phyloP scores from a whole-genome alignment of 1,140 invertebrate genomes.

The Papilio polyxenes region DNA sequence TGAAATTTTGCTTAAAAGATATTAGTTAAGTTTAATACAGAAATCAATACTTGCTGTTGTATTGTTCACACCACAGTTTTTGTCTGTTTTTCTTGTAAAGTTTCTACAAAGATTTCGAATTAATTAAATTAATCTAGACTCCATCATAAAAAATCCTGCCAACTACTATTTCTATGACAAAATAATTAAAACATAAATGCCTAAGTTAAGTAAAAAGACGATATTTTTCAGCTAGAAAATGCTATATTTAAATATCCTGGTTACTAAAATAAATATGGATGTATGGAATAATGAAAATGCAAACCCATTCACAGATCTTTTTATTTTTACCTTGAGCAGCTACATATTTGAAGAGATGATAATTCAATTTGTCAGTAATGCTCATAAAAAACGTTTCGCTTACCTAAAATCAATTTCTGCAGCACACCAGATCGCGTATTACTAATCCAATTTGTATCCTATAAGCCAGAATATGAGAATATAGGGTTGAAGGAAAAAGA shows the following conservation, averaged over 20 bases:
- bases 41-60: too few relatives aligned
- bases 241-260: too few relatives aligned
- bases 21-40: neutral
- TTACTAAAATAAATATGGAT: neutral
- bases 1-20: constrained; percentile 20
- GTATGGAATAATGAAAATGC: neutral
- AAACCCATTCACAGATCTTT: neutral
- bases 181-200: too few relatives aligned
- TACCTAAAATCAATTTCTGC: constrained; percentile 55
- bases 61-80: too few relatives aligned
- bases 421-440: constrained; percentile 50
- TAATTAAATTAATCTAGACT: too few relatives aligned
- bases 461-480: constrained; percentile 57
- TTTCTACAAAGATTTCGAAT: too few relatives aligned
- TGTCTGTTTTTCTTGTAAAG: too few relatives aligned
- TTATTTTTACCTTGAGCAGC: neutral
- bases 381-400: constrained; percentile 47
- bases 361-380: constrained; percentile 33
- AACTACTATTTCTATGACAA: too few relatives aligned
- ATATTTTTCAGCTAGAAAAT: too few relatives aligned
- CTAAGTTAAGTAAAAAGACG: too few relatives aligned
- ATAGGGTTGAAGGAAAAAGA: constrained; percentile 50
- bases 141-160: too few relatives aligned
- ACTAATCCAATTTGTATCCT: constrained; percentile 61
- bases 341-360: constrained; percentile 7